phyloP scores from a whole-genome alignment of 1,140 invertebrate species.

The Panonychus citri region DNA sequence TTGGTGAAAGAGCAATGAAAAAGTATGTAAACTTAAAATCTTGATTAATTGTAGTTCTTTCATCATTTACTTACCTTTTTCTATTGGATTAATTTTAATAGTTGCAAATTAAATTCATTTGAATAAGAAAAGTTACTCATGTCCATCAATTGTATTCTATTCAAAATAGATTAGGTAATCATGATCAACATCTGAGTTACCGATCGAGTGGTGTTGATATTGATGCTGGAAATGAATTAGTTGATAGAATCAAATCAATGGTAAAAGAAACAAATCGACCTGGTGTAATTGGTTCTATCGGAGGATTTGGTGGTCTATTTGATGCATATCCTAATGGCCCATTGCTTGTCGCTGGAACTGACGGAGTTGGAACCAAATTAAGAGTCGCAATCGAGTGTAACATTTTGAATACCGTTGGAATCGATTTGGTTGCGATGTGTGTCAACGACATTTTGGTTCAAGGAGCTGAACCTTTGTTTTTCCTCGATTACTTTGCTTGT shows the following conservation, averaged over 20 bases:
- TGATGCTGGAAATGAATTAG: conserved; percentile 58
- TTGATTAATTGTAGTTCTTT: neutral
- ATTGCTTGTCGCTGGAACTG: conserved; percentile 73
- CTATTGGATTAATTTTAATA: no score
- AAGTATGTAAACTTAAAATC: conserved; percentile 29
- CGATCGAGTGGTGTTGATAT: conserved; percentile 80
- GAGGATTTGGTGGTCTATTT: conserved; percentile 81
- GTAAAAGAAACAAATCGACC: conserved; percentile 24
- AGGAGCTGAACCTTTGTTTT: conserved; percentile 81
- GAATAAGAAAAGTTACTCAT: no score
- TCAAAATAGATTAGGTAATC: neutral
- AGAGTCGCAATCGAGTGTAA: conserved; percentile 37
- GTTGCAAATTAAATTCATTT: neutral
- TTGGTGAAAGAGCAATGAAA: conserved; percentile 58
- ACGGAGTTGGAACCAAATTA: conserved; percentile 88
- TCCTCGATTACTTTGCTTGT: conserved; percentile 88
- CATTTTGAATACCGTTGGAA: conserved; percentile 61
- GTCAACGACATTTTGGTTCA: conserved; percentile 87
- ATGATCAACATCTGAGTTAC: conserved; percentile 42
- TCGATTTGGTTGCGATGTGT: conserved; percentile 92
- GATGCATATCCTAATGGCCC: conserved; percentile 53
- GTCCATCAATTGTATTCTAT: neutral
- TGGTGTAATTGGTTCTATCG: conserved; percentile 55
- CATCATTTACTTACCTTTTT: no score
- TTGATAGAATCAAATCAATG: conserved; percentile 54